Base-by-base conservation (phyloP, 2,797 vertebrate species). In the Cottoperca gobio region DNA sequence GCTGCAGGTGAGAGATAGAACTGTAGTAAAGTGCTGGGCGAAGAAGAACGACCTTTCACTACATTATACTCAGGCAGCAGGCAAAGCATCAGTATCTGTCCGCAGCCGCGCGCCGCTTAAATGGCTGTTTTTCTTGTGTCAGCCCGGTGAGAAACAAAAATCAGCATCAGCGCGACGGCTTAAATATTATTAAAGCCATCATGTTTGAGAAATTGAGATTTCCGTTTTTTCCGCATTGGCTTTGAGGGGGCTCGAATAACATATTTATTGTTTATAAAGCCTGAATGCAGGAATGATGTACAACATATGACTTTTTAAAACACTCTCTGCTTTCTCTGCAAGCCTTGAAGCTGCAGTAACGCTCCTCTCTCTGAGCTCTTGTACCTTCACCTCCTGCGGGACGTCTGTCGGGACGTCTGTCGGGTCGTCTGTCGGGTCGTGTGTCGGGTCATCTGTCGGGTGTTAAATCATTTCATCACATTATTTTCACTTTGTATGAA, bases 1-100 rank as follows among this genome's bases (percentile, higher is more conserved):
- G 86, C 87, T 87, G 84, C 71, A 82, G 86, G 86, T 88, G 90
- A 87, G 87, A 88, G 90, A 91, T 92, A 92, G 88, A 92, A 79
- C 45, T 75, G 84, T 54, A 70, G 42, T 83, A 79, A 77, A 86
- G 85, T 5, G 79, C 69, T 5, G 78, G 85, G 84, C 55, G 68
- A 76, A 89, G 87, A 90, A 79, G 79, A 87, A 89, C 66, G 80
- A 89, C 89, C 85, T 89, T 69, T 88, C 86, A 70, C 57, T 66
- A 63, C 69, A 78, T 87, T 84, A 82, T 70, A 83, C 81, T 74
- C 78, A 64, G 59, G 57, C 70, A 79, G 79, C 77, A 24, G 23
- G 78, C 75, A 33, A 81, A 82, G 84, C 83, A 69, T 79, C 72
- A 26, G 72, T 85, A 89, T 88, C 88, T 79, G 85, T 86, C 86